phyloP scores from a whole-genome alignment of 2,113 vertebrate genomes.

The Pomatostomus ruficeps region DNA sequence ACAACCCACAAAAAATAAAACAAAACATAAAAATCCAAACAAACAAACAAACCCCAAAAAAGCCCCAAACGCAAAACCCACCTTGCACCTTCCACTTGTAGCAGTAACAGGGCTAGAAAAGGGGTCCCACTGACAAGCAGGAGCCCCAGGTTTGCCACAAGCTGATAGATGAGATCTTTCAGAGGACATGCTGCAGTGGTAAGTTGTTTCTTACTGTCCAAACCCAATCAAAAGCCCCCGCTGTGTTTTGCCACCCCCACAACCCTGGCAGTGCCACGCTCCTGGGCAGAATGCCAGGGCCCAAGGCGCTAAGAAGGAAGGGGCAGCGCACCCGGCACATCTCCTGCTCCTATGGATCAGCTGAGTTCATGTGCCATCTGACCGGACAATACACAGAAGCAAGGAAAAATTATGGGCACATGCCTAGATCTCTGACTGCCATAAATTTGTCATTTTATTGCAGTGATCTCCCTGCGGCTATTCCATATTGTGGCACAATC shows the following conservation, averaged over 20 bases:
- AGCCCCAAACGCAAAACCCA: neutral
- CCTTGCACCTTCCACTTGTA: neutral
- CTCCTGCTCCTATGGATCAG: rapidly evolving
- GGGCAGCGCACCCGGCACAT: rapidly evolving
- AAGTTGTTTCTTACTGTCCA: neutral
- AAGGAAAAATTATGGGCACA: neutral
- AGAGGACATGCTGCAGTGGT: neutral
- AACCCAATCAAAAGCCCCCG: rapidly evolving
- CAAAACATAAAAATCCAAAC: neutral
- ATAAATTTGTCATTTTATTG: constrained; percentile 12
- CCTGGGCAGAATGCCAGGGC: neutral
- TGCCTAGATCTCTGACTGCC: neutral
- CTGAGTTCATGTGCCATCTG: neutral
- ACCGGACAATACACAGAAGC: neutral
- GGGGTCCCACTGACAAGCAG: neutral
- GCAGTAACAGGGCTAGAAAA: neutral
- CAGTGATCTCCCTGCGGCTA: neutral
- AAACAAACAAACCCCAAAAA: neutral
- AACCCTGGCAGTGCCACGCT: rapidly evolving
- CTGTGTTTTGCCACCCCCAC: neutral
- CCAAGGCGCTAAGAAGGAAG: neutral
- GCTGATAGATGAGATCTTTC: neutral
- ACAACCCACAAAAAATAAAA: neutral
- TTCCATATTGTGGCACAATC: neutral
- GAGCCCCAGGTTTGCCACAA: neutral